Evolutionary conservation across 2,113 vertebrate species (phyloP), one percentile per base, ranked within the genome.

Genomic region (Camarhynchus parvulus): DNA sequence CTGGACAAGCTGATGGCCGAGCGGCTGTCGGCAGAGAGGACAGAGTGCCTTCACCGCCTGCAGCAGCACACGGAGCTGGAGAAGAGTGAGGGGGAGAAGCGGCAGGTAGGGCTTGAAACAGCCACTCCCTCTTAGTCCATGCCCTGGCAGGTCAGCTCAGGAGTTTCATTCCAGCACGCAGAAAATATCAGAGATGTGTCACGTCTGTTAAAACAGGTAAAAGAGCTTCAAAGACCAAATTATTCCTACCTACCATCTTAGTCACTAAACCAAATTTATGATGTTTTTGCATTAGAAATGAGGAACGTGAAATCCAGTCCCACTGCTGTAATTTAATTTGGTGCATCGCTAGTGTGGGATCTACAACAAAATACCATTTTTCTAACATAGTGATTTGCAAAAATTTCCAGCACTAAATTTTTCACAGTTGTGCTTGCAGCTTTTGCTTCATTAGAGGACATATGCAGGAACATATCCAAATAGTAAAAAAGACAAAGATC

Each of bases 1-100:
- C 94, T 99, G 52, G 99, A 99, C 94, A 99, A 99, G 97, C 97
- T 99, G 35, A 99, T 98, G 75, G 90, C 98, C 11, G 99, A 99
- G 98, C 96, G 99, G 14, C 98, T 99, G 58, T 98, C 98, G 0
- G 99, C 99, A 5, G 99, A 99, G 97, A 98, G 98, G 92, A 98
- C 98, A 0, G 98, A 99, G 96, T 99, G 99, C 96, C 96, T 99
- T 59, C 98, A 97, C 74, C 99, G 99, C 79, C 98, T 99, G 37
- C 98, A 99, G 8, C 98, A 99, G 96, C 98, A 98, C 63, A 68
- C 97, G 0, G 95, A 98, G 68, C 75, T 98, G 39, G 98, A 99
- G 69, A 98, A 97, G 49, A 97, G 81, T 3, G 98, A 99, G 39
- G 98, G 98, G 8, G 98, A 99, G 67, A 99, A 98, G 73, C 98